phyloP scores from a whole-genome alignment of 2,888 invertebrate species.

The Leptothorax acervorum region DNA sequence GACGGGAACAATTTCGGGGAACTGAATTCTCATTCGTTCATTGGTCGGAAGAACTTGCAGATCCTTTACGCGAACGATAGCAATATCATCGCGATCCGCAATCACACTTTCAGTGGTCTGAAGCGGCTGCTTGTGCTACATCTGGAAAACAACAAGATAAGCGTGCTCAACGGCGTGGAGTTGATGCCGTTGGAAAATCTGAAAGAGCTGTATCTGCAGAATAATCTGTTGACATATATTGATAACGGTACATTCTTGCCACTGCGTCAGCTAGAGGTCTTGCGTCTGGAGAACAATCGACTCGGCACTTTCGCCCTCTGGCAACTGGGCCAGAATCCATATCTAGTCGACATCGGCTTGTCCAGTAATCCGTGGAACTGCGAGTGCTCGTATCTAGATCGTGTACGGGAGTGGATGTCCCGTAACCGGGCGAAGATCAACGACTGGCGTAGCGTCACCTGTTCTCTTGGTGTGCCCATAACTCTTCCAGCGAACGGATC shows the following conservation, averaged over 20 bases:
- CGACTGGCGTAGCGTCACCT: conserved; percentile 92
- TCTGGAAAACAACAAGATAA: conserved; percentile 94
- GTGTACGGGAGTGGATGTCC: conserved; percentile 93
- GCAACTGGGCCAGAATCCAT: conserved; percentile 94
- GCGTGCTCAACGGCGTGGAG: conserved; percentile 93
- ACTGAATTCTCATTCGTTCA: conserved; percentile 95
- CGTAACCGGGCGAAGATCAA: conserved; percentile 93
- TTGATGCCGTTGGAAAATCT: conserved; percentile 93
- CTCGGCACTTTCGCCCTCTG: conserved; percentile 94
- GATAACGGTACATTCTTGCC: conserved; percentile 94
- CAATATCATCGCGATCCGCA: conserved; percentile 93
- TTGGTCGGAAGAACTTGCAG: conserved; percentile 95
- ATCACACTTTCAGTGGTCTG: conserved; percentile 96
- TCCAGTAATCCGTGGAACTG: conserved; percentile 96
- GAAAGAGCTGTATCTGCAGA: conserved; percentile 94
- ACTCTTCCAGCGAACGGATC: conserved; percentile 92
- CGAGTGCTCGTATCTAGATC: conserved; percentile 94
- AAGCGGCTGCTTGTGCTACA: conserved; percentile 93
- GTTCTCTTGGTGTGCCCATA: conserved; percentile 90
- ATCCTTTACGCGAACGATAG: conserved; percentile 96
- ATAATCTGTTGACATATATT: conserved; percentile 93
- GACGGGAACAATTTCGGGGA: conserved; percentile 96
- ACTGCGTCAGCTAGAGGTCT: conserved; percentile 93
- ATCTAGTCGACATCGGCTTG: conserved; percentile 94
- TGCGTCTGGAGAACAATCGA: conserved; percentile 94